Evolutionary conservation across 2,797 vertebrate genomes (phyloP).

Genomic region (Orestias chungarensis): DNA sequence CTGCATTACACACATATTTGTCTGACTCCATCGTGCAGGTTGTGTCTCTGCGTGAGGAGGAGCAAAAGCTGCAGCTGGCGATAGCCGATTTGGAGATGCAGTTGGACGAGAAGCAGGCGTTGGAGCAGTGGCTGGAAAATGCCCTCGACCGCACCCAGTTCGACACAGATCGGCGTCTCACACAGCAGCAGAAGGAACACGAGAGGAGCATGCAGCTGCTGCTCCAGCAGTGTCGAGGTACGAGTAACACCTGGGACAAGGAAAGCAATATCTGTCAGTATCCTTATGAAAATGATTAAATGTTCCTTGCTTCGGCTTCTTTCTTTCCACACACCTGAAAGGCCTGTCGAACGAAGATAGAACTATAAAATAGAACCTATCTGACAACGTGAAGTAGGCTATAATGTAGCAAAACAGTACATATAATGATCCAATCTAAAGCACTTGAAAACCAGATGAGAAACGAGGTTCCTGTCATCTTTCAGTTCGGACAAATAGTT

Average conservation of each 20-base stretch:
- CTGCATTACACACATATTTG: neutral
- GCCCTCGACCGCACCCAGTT: slow-evolving; percentile 91
- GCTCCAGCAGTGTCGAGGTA: slow-evolving; percentile 92
- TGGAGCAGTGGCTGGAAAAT: slow-evolving; percentile 90
- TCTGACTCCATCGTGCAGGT: slow-evolving; percentile 78
- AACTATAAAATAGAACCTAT: neutral
- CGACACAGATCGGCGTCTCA: slow-evolving; percentile 94
- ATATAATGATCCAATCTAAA: neutral
- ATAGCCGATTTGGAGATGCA: slow-evolving; percentile 95
- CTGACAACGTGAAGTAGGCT: neutral
- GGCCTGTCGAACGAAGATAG: neutral
- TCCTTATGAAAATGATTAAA: neutral
- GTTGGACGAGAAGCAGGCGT: slow-evolving; percentile 90
- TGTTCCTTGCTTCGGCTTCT: neutral
- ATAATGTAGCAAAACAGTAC: neutral
- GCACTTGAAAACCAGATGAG: neutral
- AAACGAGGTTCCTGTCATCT: neutral
- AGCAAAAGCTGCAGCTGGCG: slow-evolving; percentile 90
- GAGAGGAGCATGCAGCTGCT: slow-evolving; percentile 91
- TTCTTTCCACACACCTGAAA: neutral
- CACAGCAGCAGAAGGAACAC: slow-evolving; percentile 93
- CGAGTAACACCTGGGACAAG: neutral
- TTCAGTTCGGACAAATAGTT: neutral
- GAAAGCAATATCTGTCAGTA: too few species aligned
- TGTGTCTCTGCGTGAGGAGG: slow-evolving; percentile 94